Evolutionary conservation across 2,888 invertebrate species (phyloP), one percentile per base, ranked within the genome.

Genomic region (Drosophila affinis): DNA sequence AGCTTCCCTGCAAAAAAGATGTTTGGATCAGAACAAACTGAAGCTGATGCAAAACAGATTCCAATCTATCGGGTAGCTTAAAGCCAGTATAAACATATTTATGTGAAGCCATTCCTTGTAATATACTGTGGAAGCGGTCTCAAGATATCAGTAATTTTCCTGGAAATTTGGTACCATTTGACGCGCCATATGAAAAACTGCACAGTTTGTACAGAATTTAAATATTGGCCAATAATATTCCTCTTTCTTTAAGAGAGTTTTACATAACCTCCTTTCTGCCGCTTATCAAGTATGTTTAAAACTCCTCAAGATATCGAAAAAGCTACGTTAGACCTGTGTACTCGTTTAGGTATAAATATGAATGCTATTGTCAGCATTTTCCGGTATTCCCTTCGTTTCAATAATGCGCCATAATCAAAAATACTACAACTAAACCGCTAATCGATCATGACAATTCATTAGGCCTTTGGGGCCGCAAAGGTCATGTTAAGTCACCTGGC

Each of bases 371-470:
- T 39, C 14, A 7, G 39, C 14, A 3, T n/a, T 39, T 14, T 39
- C 6, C 39, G 6, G 39, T 6, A n/a, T 39, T n/a, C n/a, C 14
- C 39, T 39, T 0, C 39, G n/a, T n/a, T n/a, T n/a, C 7, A 39
- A n/a, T 14, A 39, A n/a, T 54, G 39, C 12, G 24, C 54, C 34
- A 57, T 34, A 53, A 9, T 47, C 49, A 14, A 29, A 54, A 24
- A 14, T 34, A 45, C 46, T 32, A 63, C 64, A 68, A 52, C 59
- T 32, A 53, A 69, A 24, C 65, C 61, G 72, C 77, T 77, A 75
- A 77, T 77, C 63, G 54, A 79, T 55, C 14, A 47, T 67, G 77
- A 72, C 77, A 76, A 60, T 63, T 65, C 45, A 76, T 46, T 45
- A 60, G 49, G 55, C 32, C 53, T 53, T 59, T 57, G 21, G 62